A percentile compares a stretch with the other conserved stretches of the same genome.
phyloP scores from a whole-genome alignment of 2,113 vertebrate genomes.

The Axis porcinus region DNA sequence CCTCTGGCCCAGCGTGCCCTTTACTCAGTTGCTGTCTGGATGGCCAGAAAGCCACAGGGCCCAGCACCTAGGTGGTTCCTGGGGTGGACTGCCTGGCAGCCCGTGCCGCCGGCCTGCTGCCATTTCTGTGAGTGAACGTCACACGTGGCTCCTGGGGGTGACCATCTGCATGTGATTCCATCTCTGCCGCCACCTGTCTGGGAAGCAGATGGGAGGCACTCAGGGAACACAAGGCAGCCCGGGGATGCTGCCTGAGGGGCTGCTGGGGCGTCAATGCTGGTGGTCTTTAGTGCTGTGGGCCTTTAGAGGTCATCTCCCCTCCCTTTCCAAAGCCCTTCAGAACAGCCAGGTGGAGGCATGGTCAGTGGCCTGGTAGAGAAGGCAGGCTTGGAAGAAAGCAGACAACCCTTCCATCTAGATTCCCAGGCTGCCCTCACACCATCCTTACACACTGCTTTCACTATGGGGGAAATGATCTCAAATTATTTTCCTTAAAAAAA shows the following conservation, averaged over 20 bases:
- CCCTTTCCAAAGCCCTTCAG: background rate
- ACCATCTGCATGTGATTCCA: rapidly evolving
- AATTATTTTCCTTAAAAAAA: slow-evolving; percentile 1
- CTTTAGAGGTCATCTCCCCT: background rate
- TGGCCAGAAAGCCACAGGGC: background rate
- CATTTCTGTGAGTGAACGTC: background rate
- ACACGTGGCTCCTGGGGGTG: background rate
- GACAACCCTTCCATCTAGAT: background rate
- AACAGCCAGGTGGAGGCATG: background rate
- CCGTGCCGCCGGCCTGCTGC: background rate
- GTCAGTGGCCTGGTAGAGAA: background rate
- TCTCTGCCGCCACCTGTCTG: background rate
- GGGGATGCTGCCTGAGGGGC: background rate
- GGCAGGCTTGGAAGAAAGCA: background rate
- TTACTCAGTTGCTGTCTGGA: background rate
- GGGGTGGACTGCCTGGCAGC: background rate
- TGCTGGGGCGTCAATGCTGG: background rate
- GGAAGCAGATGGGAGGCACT: background rate
- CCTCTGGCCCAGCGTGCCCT: background rate
- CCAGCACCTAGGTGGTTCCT: background rate
- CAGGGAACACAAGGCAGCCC: background rate
- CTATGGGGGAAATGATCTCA: background rate
- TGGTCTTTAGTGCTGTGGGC: rapidly evolving
- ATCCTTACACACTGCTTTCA: background rate
- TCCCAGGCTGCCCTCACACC: background rate